These are phyloP conservation scores for Echinops telfairi DNA, from an alignment of 2,113 vertebrate genomes.

Conservation along the genomic window DNA sequence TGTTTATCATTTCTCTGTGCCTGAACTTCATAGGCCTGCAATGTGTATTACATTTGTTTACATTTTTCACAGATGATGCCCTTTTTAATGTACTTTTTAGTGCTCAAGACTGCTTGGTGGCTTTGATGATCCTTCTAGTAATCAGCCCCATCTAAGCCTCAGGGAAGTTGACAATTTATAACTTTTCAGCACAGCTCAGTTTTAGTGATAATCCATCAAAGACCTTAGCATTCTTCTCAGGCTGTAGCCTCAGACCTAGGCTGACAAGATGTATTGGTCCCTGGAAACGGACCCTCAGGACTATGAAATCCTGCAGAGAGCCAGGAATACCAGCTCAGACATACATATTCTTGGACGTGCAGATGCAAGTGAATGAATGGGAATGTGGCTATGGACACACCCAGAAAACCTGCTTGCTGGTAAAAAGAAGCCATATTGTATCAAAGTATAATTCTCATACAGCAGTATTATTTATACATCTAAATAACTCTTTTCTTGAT, in stretches of 20 bases:
- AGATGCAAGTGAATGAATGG: conserved; percentile 37
- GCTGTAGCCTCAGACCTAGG: conserved; percentile 21
- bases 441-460: not conserved
- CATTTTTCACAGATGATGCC: conserved; percentile 81
- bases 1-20: conserved; percentile 85
- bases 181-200: conserved; percentile 80
- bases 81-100: conserved; percentile 73
- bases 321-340: not conserved
- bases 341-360: not conserved
- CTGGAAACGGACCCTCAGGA: conserved; percentile 59
- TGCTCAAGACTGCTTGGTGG: conserved; percentile 79
- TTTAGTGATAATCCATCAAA: conserved; percentile 81
- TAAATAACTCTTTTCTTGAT: conserved; percentile 23
- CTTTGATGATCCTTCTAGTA: conserved; percentile 78
- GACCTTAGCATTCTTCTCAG: conserved; percentile 76
- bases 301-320: conserved; percentile 21
- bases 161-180: conserved; percentile 74
- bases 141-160: conserved; percentile 74
- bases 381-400: not conserved
- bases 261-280: conserved; percentile 61
- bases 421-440: conserved; percentile 17
- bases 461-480: not conserved
- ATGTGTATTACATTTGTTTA: conserved; percentile 80
- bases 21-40: conserved; percentile 81
- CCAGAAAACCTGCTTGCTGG: not conserved